Percentiles rank a stretch among this genome's conserved stretches.
Conservation (phyloP, 1,140 invertebrate species). For the Drosophila elegans region DNA sequence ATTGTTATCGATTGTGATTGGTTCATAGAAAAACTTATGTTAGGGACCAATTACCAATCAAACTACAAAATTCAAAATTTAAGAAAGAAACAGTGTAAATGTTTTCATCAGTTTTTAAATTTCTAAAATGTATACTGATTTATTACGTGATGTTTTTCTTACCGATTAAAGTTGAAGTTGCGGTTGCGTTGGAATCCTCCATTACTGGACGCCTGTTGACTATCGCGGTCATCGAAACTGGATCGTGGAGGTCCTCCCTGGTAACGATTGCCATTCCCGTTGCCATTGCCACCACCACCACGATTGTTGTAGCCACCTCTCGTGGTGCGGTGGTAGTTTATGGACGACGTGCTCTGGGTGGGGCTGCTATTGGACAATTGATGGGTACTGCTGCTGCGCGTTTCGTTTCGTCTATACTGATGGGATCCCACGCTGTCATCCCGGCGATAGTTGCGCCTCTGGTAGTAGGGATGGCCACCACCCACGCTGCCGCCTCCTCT, state of each 20-base stretch:
- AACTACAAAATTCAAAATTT: no score
- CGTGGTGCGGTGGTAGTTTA: conserved; percentile 12
- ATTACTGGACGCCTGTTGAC: conserved; percentile 11
- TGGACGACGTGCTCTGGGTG: conserved; percentile 30
- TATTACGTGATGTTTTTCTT: neutral
- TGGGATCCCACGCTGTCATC: conserved; percentile 56
- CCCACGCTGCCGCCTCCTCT: conserved; percentile 41
- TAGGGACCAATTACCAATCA: no score
- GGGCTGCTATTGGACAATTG: conserved; percentile 40
- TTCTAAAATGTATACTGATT: no score
- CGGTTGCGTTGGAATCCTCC: conserved; percentile 52
- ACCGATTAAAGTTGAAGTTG: conserved; percentile 60
- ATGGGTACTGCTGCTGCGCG: conserved; percentile 9
- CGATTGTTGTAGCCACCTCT: conserved; percentile 25
- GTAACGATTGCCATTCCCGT: conserved; percentile 19
- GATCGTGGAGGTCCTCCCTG: conserved; percentile 31
- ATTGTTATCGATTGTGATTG: no score
- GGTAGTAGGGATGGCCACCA: conserved; percentile 32
- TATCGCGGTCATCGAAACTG: conserved; percentile 25
- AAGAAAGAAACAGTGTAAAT: no score
- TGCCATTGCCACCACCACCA: conserved; percentile 1
- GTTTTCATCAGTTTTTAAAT: no score
- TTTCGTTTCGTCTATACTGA: conserved; percentile 28
- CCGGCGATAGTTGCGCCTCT: conserved; percentile 53
- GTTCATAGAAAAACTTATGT: no score